A percentile compares a stretch with the other conserved stretches of the same genome.
Evolutionary conservation across 1,140 invertebrate genomes (phyloP).

Genomic region (Eupristina koningsbergeri): DNA sequence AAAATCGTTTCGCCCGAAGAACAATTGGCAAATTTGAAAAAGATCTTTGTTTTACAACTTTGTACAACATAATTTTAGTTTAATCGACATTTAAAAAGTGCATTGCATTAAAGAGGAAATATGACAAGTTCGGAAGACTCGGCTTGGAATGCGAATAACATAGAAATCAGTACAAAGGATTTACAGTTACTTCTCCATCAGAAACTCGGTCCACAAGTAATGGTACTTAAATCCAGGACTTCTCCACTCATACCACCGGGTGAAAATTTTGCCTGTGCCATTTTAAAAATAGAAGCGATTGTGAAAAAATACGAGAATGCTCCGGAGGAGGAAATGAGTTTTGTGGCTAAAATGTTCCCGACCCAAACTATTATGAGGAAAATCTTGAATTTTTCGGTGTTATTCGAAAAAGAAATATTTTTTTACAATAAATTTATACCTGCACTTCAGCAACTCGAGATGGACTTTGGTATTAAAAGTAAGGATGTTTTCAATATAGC

Average conservation of each 20-base stretch:
- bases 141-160: not conserved
- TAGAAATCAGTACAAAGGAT: constrained; percentile 53
- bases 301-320: constrained; percentile 51
- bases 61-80: not conserved
- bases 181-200: constrained; percentile 60
- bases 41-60: not conserved
- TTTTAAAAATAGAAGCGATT: constrained; percentile 68
- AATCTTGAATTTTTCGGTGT: constrained; percentile 51
- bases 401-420: constrained; percentile 47
- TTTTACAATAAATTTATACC: constrained; percentile 38
- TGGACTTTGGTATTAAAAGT: constrained; percentile 50
- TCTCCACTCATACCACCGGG: constrained; percentile 68
- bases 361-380: constrained; percentile 45
- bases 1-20: not conserved
- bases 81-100: not conserved
- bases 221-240: constrained; percentile 54
- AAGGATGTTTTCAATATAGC: not conserved
- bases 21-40: not conserved
- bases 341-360: constrained; percentile 69
- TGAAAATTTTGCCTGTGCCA: constrained; percentile 77
- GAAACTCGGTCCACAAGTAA: constrained; percentile 54
- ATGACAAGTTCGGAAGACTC: constrained; percentile 12
- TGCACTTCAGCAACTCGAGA: not conserved
- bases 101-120: not conserved
- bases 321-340: constrained; percentile 57